A percentile compares a stretch with the other conserved stretches of the same genome.
Conservation (phyloP, 2,113 vertebrate species). For the Oceanites oceanicus region DNA sequence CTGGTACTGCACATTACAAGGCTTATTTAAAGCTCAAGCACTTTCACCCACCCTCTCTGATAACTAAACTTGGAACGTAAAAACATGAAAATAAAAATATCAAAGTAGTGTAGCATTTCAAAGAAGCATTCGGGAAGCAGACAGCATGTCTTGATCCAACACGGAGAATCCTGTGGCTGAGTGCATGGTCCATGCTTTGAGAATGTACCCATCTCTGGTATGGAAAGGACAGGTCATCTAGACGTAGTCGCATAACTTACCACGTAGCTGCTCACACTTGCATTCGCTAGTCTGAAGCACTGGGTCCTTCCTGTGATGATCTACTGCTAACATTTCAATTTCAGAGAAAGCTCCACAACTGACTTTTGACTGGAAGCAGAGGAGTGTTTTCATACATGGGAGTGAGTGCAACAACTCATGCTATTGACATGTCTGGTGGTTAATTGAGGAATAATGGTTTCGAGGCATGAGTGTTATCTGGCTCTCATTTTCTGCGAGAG, state of each 20-base stretch:
- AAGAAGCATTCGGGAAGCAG: conserved; percentile 56
- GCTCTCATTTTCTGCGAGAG: not conserved
- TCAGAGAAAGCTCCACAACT: not conserved
- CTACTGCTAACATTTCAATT: not conserved
- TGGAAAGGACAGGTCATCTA: not conserved
- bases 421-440: not conserved
- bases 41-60: conserved; percentile 17
- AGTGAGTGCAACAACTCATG: not conserved
- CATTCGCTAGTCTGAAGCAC: not conserved
- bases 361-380: not conserved
- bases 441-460: not conserved
- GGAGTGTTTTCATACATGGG: not conserved
- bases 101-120: conserved; percentile 60
- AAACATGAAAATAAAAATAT: conserved; percentile 55
- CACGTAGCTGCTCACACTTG: not conserved
- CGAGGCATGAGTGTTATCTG: not conserved
- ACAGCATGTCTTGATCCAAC: conserved; percentile 14
- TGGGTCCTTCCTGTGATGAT: not conserved
- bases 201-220: not conserved
- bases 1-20: conserved; percentile 30
- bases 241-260: not conserved
- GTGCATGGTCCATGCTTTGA: not conserved
- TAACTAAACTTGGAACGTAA: conserved; percentile 18
- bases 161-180: not conserved
- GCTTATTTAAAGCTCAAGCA: conserved; percentile 50